Evolutionary conservation across 2,888 invertebrate species (phyloP), one percentile per base, ranked within the genome.

Genomic region (Proisotoma minuta): DNA sequence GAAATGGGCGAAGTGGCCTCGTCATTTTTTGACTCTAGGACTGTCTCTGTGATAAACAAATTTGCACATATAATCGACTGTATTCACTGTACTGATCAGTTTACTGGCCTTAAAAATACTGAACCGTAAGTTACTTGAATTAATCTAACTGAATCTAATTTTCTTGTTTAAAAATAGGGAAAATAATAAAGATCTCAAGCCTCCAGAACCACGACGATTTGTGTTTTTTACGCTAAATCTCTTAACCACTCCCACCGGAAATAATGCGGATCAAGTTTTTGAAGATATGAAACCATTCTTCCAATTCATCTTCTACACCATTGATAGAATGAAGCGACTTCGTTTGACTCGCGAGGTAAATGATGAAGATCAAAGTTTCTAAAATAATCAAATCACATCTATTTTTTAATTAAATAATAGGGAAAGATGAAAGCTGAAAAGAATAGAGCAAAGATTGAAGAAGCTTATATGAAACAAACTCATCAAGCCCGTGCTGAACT

Each of bases 401-500:
- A 22, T 50, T 4, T 22, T 12, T 50, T 22, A 20, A 5, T 10
- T 29, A 51, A 47, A 58, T 64, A 71, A 76, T 15, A 91, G 91
- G 91, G 88, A 26, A 87, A 92, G 79, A 78, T 79, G 43, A 98
- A 97, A 79, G 90, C 98, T 52, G 97, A 98, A 76, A 94, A 92
- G 78, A 97, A 96, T 77, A 87, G 99, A 2, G 85, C 88, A 77
- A 87, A 88, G 72, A 94, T 96, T 3, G 92, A 95, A 75, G 98
- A 98, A 78, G 88, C 88, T 28, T 96, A 93, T 81, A 80, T 94
- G 75, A 92, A 97, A 76, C 91, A 91, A 15, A 93, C 96, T 0
- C 98, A 99, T 80, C 89, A 88, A n/a, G 94, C 94, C 23, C 82
- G 98, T 0, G 95, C 95, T 72, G 99, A 99, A 81, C 94, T 94